Conservation (phyloP, 2,797 vertebrate genomes). For the Jordanella pulchra region DNA sequence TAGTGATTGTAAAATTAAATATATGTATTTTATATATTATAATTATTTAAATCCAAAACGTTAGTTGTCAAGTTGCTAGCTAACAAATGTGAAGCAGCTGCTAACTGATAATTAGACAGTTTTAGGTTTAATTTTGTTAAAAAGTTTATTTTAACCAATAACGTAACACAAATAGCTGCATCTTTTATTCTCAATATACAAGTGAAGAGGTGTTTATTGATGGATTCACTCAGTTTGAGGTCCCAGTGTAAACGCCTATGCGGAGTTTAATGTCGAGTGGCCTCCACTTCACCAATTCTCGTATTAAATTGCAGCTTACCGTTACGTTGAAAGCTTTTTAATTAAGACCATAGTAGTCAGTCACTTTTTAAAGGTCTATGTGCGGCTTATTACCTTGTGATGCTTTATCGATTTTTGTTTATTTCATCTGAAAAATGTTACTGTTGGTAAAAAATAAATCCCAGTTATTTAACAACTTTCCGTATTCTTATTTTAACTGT, state of each 20-base stretch:
- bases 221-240: not conserved
- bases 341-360: not conserved
- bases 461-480: not conserved
- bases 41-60: not conserved
- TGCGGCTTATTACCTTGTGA: not conserved
- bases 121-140: not conserved
- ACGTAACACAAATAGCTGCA: not conserved
- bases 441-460: not conserved
- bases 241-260: slow-evolving; percentile 36
- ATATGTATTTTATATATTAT: too few relatives aligned
- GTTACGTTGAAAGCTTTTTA: not conserved
- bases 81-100: not conserved
- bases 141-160: not conserved
- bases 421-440: not conserved
- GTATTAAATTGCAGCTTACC: not conserved
- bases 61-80: not conserved
- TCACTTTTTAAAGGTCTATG: not conserved
- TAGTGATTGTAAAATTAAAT: not conserved
- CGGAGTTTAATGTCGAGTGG: slow-evolving; percentile 32
- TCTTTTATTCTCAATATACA: not conserved
- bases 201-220: not conserved
- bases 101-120: not conserved
- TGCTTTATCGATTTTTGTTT: too few relatives aligned
- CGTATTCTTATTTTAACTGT: not conserved
- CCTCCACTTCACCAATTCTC: slow-evolving; percentile 29